Evolutionary conservation across 1,140 invertebrate genomes (phyloP).

Genomic region (Onthophagus taurus): DNA sequence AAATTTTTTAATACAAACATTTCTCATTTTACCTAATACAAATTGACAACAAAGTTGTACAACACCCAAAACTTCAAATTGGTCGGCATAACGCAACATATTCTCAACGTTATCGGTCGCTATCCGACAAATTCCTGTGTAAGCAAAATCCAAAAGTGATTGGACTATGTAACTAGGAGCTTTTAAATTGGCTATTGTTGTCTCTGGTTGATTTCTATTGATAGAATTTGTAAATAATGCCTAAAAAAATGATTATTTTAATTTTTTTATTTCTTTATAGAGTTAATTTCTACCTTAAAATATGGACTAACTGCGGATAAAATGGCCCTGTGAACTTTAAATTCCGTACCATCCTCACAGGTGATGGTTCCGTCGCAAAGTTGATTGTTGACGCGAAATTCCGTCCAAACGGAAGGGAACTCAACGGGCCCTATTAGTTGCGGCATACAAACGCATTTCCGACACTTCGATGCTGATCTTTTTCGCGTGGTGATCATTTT

Average conservation of each 20-base stretch:
- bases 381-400: constrained; percentile 48
- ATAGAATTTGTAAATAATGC: constrained; percentile 53
- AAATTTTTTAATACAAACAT: background rate
- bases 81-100: constrained; percentile 50
- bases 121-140: constrained; percentile 51
- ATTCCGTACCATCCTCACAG: constrained; percentile 50
- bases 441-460: constrained; percentile 22
- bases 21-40: constrained; percentile 33
- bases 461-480: constrained; percentile 12
- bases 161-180: constrained; percentile 41
- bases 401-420: constrained; percentile 54
- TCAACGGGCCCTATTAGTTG: constrained; percentile 30
- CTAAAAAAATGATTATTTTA: constrained; percentile 14
- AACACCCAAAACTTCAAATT: constrained; percentile 52
- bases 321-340: constrained; percentile 54
- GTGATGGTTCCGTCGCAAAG: constrained; percentile 49
- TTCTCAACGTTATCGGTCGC: constrained; percentile 50
- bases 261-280: no score
- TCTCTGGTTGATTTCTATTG: constrained; percentile 42
- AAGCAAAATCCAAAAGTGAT: constrained; percentile 56
- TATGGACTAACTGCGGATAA: constrained; percentile 57
- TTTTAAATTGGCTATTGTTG: constrained; percentile 42
- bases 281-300: constrained; percentile 44
- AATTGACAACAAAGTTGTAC: constrained; percentile 55
- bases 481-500: constrained; percentile 1